These are phyloP conservation scores for Aspidiotus rigidus DNA, from an alignment of 2,888 invertebrate species.

Conservation along the genomic window DNA sequence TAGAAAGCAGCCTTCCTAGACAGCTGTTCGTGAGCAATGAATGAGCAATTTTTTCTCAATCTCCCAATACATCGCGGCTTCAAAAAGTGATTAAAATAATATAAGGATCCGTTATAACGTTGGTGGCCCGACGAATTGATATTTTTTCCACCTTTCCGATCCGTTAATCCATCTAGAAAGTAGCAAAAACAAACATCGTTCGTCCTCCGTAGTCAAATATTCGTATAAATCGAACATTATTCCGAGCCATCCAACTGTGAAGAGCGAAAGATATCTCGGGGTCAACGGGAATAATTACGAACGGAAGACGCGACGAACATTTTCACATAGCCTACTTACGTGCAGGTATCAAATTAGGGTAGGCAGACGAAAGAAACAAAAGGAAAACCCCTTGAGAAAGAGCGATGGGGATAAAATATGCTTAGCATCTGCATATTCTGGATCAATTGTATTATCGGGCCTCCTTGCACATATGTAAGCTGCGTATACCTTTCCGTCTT, in stretches of 20 bases:
- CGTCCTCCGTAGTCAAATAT: too few species aligned
- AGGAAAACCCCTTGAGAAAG: conserved; percentile 25
- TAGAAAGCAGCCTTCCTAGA: too few species aligned
- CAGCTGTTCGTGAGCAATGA: too few species aligned
- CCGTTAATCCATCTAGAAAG: too few species aligned
- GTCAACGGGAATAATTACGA: conserved; percentile 22
- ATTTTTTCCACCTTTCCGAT: too few species aligned
- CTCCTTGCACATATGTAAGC: too few species aligned
- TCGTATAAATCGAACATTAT: conserved; percentile 6
- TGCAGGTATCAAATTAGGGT: conserved; percentile 32
- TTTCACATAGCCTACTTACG: conserved; percentile 22
- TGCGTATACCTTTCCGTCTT: conserved; percentile 6
- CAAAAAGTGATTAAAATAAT: too few species aligned
- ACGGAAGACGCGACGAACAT: conserved; percentile 14
- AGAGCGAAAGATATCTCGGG: conserved; percentile 24
- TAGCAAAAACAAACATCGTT: too few species aligned
- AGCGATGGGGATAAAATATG: conserved; percentile 24
- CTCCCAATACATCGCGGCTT: too few species aligned
- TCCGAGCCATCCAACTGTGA: conserved; percentile 29
- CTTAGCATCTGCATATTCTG: conserved; percentile 29
- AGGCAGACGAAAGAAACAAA: conserved; percentile 29
- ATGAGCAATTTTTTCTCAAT: too few species aligned
- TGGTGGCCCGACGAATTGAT: too few species aligned
- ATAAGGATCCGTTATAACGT: too few species aligned
- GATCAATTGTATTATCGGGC: conserved; percentile 9